Conservation (phyloP, 64 coral and sea anemone species). For the Trachythela sp. region DNA sequence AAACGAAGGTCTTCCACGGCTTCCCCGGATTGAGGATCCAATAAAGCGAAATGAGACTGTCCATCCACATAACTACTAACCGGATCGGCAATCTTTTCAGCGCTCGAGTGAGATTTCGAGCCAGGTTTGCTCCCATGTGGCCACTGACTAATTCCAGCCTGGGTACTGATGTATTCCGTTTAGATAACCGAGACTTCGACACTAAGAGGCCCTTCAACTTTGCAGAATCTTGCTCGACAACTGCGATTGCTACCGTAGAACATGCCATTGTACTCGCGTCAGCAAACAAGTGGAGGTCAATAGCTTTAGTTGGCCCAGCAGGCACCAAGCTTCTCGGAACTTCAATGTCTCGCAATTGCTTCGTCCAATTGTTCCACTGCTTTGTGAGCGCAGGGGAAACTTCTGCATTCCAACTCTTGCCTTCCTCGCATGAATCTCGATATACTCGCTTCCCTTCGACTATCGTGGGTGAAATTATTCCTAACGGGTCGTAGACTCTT, state of each 20-base stretch:
- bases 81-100: not conserved
- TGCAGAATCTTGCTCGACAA: not conserved
- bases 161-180: not conserved
- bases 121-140: not conserved
- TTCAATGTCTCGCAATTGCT: not conserved
- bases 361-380: not conserved
- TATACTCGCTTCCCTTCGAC: not conserved
- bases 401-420: not conserved
- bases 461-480: slow-evolving; percentile 4
- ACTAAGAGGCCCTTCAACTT: not conserved
- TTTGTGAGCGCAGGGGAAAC: not conserved
- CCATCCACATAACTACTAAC: slow-evolving; percentile 4
- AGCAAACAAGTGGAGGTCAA: slow-evolving; percentile 1
- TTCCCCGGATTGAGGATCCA: not conserved
- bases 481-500: not conserved
- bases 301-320: not conserved
- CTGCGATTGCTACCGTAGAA: not conserved
- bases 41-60: not conserved
- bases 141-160: not conserved
- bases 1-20: not conserved
- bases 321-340: not conserved
- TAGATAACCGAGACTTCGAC: not conserved
- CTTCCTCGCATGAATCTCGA: not conserved
- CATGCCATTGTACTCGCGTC: not conserved
- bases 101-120: not conserved